Evolutionary conservation across 2,888 invertebrate genomes (phyloP).

Genomic region (Pyralis farinalis): DNA sequence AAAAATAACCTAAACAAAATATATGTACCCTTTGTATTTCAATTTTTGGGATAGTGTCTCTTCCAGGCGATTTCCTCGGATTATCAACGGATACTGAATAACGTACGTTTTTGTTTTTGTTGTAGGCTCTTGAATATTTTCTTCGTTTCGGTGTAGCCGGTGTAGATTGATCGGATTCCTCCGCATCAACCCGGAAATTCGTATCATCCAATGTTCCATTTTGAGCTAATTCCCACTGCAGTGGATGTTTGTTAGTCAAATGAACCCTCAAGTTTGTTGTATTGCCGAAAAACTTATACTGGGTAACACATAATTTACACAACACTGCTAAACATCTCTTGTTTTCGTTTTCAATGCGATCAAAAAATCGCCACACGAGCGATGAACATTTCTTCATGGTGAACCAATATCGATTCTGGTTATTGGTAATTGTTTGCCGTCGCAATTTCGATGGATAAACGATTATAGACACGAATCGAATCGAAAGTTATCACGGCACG

Average conservation of each 20-base stretch:
- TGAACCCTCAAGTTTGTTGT: constrained; percentile 69
- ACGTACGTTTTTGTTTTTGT: constrained; percentile 63
- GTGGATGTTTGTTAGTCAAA: constrained; percentile 65
- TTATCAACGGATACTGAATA: constrained; percentile 60
- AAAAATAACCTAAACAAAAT: constrained; percentile 30
- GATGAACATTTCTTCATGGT: constrained; percentile 69
- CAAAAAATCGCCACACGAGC: constrained; percentile 70
- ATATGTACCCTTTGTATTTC: constrained; percentile 65
- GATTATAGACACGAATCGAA: constrained; percentile 57
- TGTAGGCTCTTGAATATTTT: constrained; percentile 43
- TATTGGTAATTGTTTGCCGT: constrained; percentile 49
- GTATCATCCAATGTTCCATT: constrained; percentile 55
- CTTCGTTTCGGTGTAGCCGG: constrained; percentile 40
- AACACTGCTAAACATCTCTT: constrained; percentile 59
- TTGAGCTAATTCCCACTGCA: constrained; percentile 69
- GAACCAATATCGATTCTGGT: constrained; percentile 32
- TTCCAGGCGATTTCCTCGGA: constrained; percentile 39
- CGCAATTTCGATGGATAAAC: constrained; percentile 44
- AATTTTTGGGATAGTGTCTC: constrained; percentile 48
- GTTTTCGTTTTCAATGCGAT: constrained; percentile 53
- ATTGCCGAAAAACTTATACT: constrained; percentile 73
- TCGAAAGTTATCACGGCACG: constrained; percentile 48
- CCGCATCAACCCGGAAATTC: constrained; percentile 39
- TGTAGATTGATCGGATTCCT: constrained; percentile 36
- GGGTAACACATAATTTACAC: constrained; percentile 71